These are phyloP conservation scores for Eremobia ochroleuca DNA, from an alignment of 2,888 invertebrate species.

Conservation along the genomic window DNA sequence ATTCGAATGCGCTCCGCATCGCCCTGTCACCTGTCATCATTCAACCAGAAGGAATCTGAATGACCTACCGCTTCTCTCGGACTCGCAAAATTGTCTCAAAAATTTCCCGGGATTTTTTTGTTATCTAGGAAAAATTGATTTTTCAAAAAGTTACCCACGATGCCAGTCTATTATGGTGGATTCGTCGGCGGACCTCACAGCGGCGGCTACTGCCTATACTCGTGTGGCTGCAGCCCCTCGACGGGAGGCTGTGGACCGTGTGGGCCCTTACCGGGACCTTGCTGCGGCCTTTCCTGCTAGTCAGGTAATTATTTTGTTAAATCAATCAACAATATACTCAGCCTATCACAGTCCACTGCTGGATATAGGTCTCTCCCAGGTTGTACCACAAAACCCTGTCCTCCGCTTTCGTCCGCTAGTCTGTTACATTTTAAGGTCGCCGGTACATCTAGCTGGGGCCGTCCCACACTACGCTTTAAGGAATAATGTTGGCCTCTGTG, in stretches of 20 bases:
- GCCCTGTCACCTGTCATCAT: background rate
- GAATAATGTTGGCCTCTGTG: background rate
- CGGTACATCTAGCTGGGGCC: background rate
- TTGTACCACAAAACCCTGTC: background rate
- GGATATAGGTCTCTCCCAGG: background rate
- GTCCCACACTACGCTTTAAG: background rate
- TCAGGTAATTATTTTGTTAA: slow-evolving; percentile 45
- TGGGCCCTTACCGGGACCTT: slow-evolving; percentile 73
- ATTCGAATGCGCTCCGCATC: slow-evolving; percentile 31
- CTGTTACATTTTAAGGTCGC: background rate
- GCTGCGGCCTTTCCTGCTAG: slow-evolving; percentile 75
- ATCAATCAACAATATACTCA: background rate
- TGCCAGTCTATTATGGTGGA: slow-evolving; percentile 86
- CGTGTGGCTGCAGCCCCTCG: slow-evolving; percentile 70
- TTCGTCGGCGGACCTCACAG: slow-evolving; percentile 83
- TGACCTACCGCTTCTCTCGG: background rate
- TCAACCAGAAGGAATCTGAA: background rate
- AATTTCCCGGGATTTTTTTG: background rate
- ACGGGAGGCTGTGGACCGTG: slow-evolving; percentile 78
- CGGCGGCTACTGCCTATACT: slow-evolving; percentile 82
- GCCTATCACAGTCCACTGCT: background rate
- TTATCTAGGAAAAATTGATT: slow-evolving; percentile 10
- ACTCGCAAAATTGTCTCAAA: slow-evolving; percentile 21
- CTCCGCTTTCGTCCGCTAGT: background rate
- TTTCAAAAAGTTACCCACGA: slow-evolving; percentile 55